phyloP scores from a whole-genome alignment of 2,888 invertebrate species.

The Cerastoderma edule region DNA sequence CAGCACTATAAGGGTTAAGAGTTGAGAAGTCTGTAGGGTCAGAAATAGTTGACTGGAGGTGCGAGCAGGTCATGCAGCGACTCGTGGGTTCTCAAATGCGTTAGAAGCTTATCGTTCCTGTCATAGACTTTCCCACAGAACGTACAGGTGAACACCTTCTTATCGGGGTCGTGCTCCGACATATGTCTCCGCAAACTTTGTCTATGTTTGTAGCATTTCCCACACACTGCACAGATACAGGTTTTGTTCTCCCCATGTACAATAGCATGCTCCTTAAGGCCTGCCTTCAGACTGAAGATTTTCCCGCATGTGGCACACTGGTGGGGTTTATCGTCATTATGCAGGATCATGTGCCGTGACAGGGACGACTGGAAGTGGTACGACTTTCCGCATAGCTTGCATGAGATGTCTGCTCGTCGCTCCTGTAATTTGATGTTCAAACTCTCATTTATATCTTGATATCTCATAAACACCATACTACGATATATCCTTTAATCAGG shows the following conservation, averaged over 20 bases:
- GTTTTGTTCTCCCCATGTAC: conserved; percentile 6
- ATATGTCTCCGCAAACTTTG: conserved; percentile 17
- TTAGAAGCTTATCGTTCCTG: conserved; percentile 5
- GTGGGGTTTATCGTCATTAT: conserved; percentile 1
- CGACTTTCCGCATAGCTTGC: conserved; percentile 14
- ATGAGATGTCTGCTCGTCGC: conserved; percentile 5
- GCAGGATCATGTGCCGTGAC: conserved; percentile 8
- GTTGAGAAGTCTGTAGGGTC: too few relatives aligned
- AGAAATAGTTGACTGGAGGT: too few relatives aligned
- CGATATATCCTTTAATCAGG: too few relatives aligned
- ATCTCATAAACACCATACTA: too few relatives aligned
- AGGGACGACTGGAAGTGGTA: conserved; percentile 15
- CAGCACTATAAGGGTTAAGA: too few relatives aligned
- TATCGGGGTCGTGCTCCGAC: conserved; percentile 10
- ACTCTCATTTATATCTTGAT: too few relatives aligned
- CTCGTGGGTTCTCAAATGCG: not conserved
- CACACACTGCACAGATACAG: conserved; percentile 13
- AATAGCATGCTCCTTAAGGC: conserved; percentile 7
- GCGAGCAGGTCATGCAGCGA: too few relatives aligned
- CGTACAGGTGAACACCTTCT: not conserved
- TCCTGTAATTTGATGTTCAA: conserved; percentile 15
- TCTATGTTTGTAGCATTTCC: conserved; percentile 17
- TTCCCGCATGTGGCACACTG: conserved; percentile 11
- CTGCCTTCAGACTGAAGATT: conserved; percentile 9
- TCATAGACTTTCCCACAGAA: conserved; percentile 10